A percentile compares a stretch with the other conserved stretches of the same genome.
These are phyloP conservation scores for Ariopsis seemanni DNA, from an alignment of 2,113 vertebrate genomes.

Conservation along the genomic window DNA sequence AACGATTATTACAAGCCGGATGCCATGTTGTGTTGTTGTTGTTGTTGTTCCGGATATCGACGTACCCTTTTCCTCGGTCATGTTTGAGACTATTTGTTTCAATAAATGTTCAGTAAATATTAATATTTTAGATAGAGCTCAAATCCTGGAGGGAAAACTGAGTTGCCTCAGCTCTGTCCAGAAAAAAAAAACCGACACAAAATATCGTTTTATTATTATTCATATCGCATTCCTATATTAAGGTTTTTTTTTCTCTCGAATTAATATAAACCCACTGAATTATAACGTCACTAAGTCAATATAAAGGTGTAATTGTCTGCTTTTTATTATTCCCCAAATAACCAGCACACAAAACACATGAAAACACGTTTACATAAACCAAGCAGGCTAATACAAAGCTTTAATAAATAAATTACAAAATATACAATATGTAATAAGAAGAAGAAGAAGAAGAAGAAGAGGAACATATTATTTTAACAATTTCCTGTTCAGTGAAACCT, in stretches of 20 bases:
- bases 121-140: not conserved
- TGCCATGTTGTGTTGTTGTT: not conserved
- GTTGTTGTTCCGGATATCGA: not conserved
- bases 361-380: not conserved
- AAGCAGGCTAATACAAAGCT: not conserved
- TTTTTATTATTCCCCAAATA: not conserved
- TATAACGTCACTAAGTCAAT: not conserved
- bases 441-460: slow-evolving; percentile 1
- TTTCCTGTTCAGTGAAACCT: not conserved
- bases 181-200: too few species aligned
- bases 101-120: not conserved
- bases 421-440: not conserved
- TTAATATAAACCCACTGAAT: not conserved
- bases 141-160: not conserved
- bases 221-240: not conserved
- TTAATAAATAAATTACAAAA: not conserved
- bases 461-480: not conserved
- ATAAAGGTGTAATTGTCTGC: not conserved
- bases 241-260: not conserved
- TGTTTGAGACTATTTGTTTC: not conserved
- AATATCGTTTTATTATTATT: not conserved
- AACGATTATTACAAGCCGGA: slow-evolving; percentile 55
- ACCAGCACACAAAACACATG: not conserved
- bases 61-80: not conserved
- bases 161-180: not conserved